A percentile compares a stretch with the other conserved stretches of the same genome.
phyloP scores from a whole-genome alignment of 2,888 invertebrate species.

The Keiferia lycopersicella region DNA sequence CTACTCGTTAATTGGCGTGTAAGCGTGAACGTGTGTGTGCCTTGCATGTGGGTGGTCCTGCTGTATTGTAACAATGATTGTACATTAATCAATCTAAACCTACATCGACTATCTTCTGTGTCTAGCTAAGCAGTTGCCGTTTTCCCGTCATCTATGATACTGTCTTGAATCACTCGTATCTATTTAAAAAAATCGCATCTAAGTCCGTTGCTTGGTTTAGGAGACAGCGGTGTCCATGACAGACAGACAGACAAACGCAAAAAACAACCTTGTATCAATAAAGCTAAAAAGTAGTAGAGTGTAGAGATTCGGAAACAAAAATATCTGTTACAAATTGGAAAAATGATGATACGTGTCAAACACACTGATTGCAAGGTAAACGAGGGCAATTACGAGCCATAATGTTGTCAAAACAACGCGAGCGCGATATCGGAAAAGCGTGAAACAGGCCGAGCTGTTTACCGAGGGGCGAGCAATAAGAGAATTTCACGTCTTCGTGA shows the following conservation, averaged over 20 bases:
- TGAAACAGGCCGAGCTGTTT: slow-evolving; percentile 65
- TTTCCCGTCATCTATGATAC: too few species aligned
- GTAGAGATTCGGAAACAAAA: background rate
- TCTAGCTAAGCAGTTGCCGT: too few species aligned
- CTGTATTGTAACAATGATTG: background rate
- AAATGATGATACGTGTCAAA: background rate
- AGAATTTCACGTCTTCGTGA: slow-evolving; percentile 74
- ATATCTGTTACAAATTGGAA: background rate
- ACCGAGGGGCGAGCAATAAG: slow-evolving; percentile 63
- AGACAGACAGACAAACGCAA: too few species aligned
- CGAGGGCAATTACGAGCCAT: slow-evolving; percentile 22
- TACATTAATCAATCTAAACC: background rate
- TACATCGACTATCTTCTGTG: too few species aligned
- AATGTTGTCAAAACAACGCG: slow-evolving; percentile 38
- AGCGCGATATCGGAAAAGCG: slow-evolving; percentile 43
- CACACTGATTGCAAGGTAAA: slow-evolving; percentile 8
- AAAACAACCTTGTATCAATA: too few species aligned
- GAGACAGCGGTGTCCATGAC: too few species aligned
- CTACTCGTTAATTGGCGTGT: slow-evolving; percentile 20
- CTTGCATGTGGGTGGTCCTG: slow-evolving; percentile 10
- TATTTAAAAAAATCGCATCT: too few species aligned
- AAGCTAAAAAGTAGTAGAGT: too few species aligned
- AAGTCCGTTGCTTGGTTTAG: too few species aligned
- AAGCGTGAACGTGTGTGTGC: slow-evolving; percentile 1
- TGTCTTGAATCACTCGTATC: too few species aligned